phyloP scores from a whole-genome alignment of 2,888 invertebrate species.

The Microctonus brassicae region DNA sequence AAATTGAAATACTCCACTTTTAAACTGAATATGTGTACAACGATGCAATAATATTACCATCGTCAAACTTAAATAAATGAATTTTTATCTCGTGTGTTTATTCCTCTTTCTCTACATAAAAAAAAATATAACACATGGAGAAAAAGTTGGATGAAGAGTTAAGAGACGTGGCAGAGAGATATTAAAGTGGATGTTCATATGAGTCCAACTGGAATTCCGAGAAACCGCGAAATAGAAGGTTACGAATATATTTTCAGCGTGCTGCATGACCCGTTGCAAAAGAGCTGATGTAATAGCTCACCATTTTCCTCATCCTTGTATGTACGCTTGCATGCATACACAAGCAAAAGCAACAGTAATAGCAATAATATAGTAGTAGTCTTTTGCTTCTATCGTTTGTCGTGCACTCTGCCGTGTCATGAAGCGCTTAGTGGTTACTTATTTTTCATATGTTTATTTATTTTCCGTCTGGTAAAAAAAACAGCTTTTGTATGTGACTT shows the following conservation, averaged over 20 bases:
- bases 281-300: slow-evolving; percentile 28
- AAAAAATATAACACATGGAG: too few species aligned
- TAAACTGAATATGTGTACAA: slow-evolving; percentile 54
- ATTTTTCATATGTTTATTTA: background rate
- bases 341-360: slow-evolving; percentile 6
- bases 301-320: slow-evolving; percentile 14
- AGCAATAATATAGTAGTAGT: background rate
- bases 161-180: background rate
- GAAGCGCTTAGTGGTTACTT: slow-evolving; percentile 22
- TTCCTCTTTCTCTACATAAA: background rate
- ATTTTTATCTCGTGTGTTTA: slow-evolving; percentile 51
- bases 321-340: slow-evolving; percentile 13
- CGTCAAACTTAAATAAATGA: slow-evolving; percentile 61
- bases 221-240: background rate
- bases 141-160: background rate
- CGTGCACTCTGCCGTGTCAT: slow-evolving; percentile 22
- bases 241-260: background rate
- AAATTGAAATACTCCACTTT: background rate
- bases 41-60: slow-evolving; percentile 65
- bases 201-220: background rate
- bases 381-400: slow-evolving; percentile 13
- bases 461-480: too few species aligned
- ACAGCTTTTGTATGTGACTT: too few species aligned
- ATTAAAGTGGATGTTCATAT: background rate
- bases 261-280: background rate